A percentile compares a stretch with the other conserved stretches of the same genome.
These are phyloP conservation scores for Oreochromis mossambicus DNA, from an alignment of 2,797 vertebrate genomes.

Conservation along the genomic window DNA sequence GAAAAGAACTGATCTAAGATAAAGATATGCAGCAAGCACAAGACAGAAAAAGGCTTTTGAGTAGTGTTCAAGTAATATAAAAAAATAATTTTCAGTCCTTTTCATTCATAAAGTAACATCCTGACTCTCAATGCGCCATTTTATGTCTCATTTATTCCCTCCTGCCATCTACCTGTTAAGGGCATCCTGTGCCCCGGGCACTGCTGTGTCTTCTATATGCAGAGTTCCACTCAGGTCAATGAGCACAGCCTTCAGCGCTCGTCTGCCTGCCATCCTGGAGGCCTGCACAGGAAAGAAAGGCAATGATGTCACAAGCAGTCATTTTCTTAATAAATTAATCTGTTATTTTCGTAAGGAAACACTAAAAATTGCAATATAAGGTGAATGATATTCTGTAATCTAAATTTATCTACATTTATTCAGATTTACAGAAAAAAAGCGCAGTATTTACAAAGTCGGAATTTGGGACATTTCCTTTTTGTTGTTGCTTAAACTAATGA, in stretches of 20 bases:
- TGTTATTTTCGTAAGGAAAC: not conserved
- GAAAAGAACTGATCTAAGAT: not conserved
- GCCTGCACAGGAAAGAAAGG: not conserved
- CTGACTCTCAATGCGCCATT: not conserved
- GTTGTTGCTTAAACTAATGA: not conserved
- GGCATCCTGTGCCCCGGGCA: constrained; percentile 90
- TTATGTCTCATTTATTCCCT: not conserved
- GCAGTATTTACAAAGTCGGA: not conserved
- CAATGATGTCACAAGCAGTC: not conserved
- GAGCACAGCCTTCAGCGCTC: constrained; percentile 86
- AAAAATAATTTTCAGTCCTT: not conserved
- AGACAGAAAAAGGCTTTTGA: not conserved
- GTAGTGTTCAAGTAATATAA: not conserved
- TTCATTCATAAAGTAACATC: not conserved
- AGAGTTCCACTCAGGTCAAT: constrained; percentile 95
- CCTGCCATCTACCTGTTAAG: constrained; percentile 79
- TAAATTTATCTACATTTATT: not conserved
- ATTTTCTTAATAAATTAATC: not conserved
- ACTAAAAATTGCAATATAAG: not conserved
- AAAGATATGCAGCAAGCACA: not conserved
- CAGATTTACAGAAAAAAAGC: not conserved
- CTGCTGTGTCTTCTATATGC: constrained; percentile 88
- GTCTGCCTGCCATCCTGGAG: constrained; percentile 80
- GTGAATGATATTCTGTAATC: not conserved
- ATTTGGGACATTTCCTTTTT: not conserved